Evolutionary conservation across 2,113 vertebrate species (phyloP).

Genomic region (Engraulis encrasicolus): DNA sequence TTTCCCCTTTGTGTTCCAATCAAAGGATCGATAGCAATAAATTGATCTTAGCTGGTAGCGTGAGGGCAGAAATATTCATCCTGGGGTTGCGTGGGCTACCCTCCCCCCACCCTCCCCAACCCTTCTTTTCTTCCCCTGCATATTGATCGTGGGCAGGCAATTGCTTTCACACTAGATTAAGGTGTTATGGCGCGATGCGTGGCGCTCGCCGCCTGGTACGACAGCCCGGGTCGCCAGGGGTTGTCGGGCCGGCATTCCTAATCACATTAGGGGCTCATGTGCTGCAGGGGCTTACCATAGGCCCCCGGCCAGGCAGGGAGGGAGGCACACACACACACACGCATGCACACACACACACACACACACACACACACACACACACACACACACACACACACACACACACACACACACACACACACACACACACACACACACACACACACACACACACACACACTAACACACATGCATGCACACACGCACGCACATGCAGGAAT

Average conservation of each 20-base stretch:
- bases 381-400: too few relatives aligned
- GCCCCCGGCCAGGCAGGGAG: too few relatives aligned
- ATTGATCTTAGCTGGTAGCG: slow-evolving; percentile 29
- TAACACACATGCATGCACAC: too few relatives aligned
- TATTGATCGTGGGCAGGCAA: slow-evolving; percentile 50
- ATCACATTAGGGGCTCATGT: slow-evolving; percentile 44
- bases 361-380: slow-evolving; percentile 18
- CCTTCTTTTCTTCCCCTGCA: too few relatives aligned
- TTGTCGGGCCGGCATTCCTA: slow-evolving; percentile 36
- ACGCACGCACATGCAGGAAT: too few relatives aligned
- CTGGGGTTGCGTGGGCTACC: slow-evolving; percentile 12
- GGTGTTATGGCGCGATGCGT: slow-evolving; percentile 33
- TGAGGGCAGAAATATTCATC: slow-evolving; percentile 37
- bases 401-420: too few relatives aligned
- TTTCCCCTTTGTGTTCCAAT: too few relatives aligned
- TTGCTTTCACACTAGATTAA: slow-evolving; percentile 55
- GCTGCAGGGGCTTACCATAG: slow-evolving; percentile 25
- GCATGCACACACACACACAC: background rate
- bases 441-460: too few relatives aligned
- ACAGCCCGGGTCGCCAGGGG: background rate
- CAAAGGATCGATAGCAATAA: slow-evolving; percentile 34
- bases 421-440: too few relatives aligned
- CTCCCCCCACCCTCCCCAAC: too few relatives aligned
- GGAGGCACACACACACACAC: too few relatives aligned
- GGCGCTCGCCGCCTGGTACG: background rate